Evolutionary conservation across 2,797 vertebrate genomes (phyloP).

Genomic region (Cossypha niveicapilla): DNA sequence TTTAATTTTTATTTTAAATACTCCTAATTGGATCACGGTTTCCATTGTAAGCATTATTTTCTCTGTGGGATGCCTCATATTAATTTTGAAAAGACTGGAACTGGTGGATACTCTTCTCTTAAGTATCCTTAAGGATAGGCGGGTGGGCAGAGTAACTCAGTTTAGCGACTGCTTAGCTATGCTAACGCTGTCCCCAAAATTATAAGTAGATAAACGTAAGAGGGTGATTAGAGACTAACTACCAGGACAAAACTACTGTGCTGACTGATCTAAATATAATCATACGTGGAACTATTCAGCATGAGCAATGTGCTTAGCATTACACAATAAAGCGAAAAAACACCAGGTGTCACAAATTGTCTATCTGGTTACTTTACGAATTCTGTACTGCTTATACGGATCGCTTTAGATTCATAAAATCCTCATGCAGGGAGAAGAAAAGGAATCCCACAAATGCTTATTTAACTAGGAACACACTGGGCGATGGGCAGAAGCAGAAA

Average conservation of each 20-base stretch:
- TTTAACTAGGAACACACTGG: fast-evolving
- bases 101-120: neutral
- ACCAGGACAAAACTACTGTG: neutral
- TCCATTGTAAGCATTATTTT: neutral
- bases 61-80: neutral
- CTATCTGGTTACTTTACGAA: neutral
- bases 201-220: neutral
- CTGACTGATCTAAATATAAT: neutral
- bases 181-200: neutral
- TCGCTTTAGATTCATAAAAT: fast-evolving
- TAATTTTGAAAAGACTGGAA: neutral
- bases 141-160: neutral
- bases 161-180: neutral
- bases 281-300: neutral
- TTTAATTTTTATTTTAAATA: neutral
- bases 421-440: fast-evolving
- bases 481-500: neutral
- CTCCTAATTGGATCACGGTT: neutral
- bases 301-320: neutral
- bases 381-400: neutral
- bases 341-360: no score
- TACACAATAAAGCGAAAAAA: neutral
- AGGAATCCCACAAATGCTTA: fast-evolving
- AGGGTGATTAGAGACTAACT: neutral
- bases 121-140: neutral